Conservation (phyloP, 2,888 invertebrate species). For the Nebria brevicollis region DNA sequence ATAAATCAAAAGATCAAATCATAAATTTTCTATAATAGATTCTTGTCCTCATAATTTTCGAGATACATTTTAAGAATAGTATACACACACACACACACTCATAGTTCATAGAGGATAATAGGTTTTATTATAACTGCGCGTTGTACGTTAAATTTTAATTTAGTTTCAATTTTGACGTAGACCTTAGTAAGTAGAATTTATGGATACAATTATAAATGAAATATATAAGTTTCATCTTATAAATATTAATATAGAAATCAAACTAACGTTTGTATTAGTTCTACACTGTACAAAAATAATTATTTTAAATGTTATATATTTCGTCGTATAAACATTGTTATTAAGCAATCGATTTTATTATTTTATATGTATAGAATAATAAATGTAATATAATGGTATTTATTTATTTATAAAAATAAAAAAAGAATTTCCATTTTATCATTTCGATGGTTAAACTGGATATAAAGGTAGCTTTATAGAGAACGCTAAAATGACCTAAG, state of each 20-base stretch:
- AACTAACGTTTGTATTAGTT: too few species aligned
- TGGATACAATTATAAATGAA: not conserved
- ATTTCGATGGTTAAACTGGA: too few species aligned
- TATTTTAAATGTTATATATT: too few species aligned
- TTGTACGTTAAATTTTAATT: not conserved
- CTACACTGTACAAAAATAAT: too few species aligned
- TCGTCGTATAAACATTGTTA: too few species aligned
- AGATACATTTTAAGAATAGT: not conserved
- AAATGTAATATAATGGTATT: too few species aligned
- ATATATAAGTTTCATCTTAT: not conserved
- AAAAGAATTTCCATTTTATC: too few species aligned
- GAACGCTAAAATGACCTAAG: too few species aligned
- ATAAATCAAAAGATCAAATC: not conserved
- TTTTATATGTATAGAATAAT: too few species aligned
- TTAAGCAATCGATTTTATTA: too few species aligned
- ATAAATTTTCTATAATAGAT: not conserved
- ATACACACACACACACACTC: not conserved
- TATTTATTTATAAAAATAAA: too few species aligned
- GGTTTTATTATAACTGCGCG: not conserved
- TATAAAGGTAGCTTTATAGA: too few species aligned
- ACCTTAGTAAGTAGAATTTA: not conserved
- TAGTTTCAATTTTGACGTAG: not conserved
- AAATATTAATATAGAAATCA: not conserved
- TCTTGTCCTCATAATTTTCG: slow-evolving; percentile 1
- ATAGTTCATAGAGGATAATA: not conserved